Evolutionary conservation across 2,888 invertebrate genomes (phyloP).

Genomic region (Trissolcus japonicus): DNA sequence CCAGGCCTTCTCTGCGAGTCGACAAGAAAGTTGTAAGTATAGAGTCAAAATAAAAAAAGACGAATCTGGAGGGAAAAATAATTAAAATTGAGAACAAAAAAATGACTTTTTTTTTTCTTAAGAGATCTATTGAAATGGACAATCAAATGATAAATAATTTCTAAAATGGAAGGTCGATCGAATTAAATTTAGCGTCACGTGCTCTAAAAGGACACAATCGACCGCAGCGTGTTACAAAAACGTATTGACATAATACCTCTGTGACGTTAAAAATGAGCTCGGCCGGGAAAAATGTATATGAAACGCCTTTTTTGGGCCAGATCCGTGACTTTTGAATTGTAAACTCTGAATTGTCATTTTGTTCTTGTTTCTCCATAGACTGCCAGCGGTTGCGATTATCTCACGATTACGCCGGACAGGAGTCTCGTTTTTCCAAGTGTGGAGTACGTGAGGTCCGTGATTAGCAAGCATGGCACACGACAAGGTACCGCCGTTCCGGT

Average conservation of each 20-base stretch:
- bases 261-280: not conserved
- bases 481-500: conserved; percentile 79
- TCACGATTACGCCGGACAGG: conserved; percentile 80
- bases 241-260: conserved; percentile 1
- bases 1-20: conserved; percentile 80
- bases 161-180: conserved; percentile 1
- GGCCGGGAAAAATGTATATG: not conserved
- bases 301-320: conserved; percentile 1
- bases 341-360: not conserved
- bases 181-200: conserved; percentile 1
- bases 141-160: not conserved
- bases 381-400: conserved; percentile 78
- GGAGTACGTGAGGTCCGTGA: conserved; percentile 82
- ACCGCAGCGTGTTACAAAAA: not conserved
- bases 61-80: too few species aligned
- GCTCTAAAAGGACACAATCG: conserved; percentile 15
- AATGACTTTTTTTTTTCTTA: too few species aligned
- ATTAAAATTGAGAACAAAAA: too few species aligned
- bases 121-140: not conserved
- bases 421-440: conserved; percentile 82
- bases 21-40: conserved; percentile 78
- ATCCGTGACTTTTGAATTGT: not conserved
- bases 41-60: too few species aligned
- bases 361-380: conserved; percentile 72
- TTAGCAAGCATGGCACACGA: conserved; percentile 84